Conservation (phyloP, 2,113 vertebrate species). For the Corydoras sp. region DNA sequence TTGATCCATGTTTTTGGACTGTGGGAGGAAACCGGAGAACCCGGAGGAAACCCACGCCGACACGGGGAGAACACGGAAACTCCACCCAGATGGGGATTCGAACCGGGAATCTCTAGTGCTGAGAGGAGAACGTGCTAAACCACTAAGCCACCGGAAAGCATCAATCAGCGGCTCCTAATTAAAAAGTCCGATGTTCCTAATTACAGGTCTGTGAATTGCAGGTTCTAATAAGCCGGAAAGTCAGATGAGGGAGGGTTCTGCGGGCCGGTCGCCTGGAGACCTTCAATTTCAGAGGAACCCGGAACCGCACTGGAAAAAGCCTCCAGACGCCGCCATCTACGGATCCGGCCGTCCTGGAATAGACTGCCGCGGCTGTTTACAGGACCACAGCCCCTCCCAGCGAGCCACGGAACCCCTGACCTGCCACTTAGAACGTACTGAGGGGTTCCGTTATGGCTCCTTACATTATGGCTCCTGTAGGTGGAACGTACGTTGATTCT, state of each 20-base stretch:
- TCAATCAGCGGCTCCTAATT: conserved; percentile 21
- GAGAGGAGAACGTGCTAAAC: no score
- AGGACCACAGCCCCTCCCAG: conserved; percentile 6
- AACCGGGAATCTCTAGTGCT: no score
- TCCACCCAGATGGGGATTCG: no score
- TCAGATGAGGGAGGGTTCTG: conserved; percentile 22
- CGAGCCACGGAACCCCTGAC: not conserved
- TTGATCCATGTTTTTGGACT: no score
- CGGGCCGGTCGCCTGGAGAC: conserved; percentile 10
- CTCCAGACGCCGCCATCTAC: not conserved
- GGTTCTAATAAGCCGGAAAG: conserved; percentile 22
- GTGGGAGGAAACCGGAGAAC: no score
- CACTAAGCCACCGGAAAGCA: no score
- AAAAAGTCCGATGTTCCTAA: conserved; percentile 7
- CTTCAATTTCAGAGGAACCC: conserved; percentile 22
- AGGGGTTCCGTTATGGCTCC: no score
- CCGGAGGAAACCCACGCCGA: no score
- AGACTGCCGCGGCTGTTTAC: not conserved
- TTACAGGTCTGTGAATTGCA: conserved; percentile 6
- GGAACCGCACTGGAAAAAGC: conserved; percentile 21
- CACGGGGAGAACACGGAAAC: no score
- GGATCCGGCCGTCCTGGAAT: not conserved
- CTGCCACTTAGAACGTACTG: no score
- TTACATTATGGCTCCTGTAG: no score
- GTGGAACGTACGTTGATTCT: no score